Evolutionary conservation across 2,113 vertebrate genomes (phyloP).

Genomic region (Neogale vison): DNA sequence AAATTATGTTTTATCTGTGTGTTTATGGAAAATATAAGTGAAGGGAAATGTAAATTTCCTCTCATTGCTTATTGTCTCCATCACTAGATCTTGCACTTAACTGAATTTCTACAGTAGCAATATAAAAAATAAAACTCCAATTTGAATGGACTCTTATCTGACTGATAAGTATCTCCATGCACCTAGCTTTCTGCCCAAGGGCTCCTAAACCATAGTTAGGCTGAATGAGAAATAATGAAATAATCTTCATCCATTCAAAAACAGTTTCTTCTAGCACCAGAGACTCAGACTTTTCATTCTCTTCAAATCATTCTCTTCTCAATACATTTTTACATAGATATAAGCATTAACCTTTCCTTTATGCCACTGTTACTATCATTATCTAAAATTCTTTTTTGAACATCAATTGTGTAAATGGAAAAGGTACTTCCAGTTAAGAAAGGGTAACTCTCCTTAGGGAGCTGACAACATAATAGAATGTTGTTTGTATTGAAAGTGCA

Average conservation of each 20-base stretch:
- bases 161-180: not conserved
- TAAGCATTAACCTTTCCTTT: not conserved
- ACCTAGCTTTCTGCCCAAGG: not conserved
- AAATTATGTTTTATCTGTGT: not conserved
- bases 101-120: not conserved
- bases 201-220: not conserved
- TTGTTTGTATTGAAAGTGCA: constrained; percentile 68
- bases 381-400: constrained; percentile 39
- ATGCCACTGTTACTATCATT: not conserved
- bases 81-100: not conserved
- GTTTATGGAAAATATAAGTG: not conserved
- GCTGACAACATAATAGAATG: constrained; percentile 56
- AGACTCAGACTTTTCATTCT: not conserved
- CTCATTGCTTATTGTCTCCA: not conserved
- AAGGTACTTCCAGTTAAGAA: constrained; percentile 44
- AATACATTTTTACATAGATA: not conserved
- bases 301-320: not conserved
- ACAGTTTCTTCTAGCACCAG: not conserved
- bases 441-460: constrained; percentile 51
- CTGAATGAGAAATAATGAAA: constrained; percentile 15
- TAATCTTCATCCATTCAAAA: not conserved
- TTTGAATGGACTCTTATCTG: not conserved
- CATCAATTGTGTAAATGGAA: constrained; percentile 26
- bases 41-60: constrained; percentile 19
- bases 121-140: not conserved